Evolutionary conservation across 2,113 vertebrate genomes (phyloP).

Genomic region (Planiliza haematocheilus): DNA sequence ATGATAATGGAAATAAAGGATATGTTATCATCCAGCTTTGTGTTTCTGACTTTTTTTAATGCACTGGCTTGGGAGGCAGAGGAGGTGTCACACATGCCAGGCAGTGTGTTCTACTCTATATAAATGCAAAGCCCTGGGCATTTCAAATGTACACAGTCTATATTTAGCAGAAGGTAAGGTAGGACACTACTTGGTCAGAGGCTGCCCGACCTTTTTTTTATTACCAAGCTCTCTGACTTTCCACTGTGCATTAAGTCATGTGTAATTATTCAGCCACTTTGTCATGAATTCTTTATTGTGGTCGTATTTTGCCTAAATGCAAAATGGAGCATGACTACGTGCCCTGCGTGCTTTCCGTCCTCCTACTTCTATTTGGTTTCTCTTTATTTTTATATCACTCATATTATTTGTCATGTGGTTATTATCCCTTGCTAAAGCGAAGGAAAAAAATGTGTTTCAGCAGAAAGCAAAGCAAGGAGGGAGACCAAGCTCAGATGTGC

Average conservation of each 20-base stretch:
- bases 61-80: slow-evolving; percentile 3
- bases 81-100: slow-evolving; percentile 38
- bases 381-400: slow-evolving; percentile 43
- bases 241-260: slow-evolving; percentile 62
- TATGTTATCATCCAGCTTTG: slow-evolving; percentile 76
- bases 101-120: slow-evolving; percentile 49
- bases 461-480: slow-evolving; percentile 43
- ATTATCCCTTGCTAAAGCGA: slow-evolving; percentile 49
- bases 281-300: slow-evolving; percentile 82
- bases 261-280: slow-evolving; percentile 81
- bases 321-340: slow-evolving; percentile 56
- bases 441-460: slow-evolving; percentile 38
- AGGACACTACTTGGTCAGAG: slow-evolving; percentile 51
- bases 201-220: slow-evolving; percentile 17
- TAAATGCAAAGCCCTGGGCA: slow-evolving; percentile 13
- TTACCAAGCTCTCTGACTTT: slow-evolving; percentile 33
- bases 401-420: slow-evolving; percentile 53
- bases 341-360: slow-evolving; percentile 16
- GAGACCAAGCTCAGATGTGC: slow-evolving; percentile 49
- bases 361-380: slow-evolving; percentile 15
- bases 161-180: slow-evolving; percentile 38
- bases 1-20: slow-evolving; percentile 82
- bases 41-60: slow-evolving; percentile 44
- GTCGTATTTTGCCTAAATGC: slow-evolving; percentile 70
- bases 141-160: slow-evolving; percentile 31